Base-by-base conservation (phyloP, 2,797 vertebrate genomes). In the Lutjanus campechanus region DNA sequence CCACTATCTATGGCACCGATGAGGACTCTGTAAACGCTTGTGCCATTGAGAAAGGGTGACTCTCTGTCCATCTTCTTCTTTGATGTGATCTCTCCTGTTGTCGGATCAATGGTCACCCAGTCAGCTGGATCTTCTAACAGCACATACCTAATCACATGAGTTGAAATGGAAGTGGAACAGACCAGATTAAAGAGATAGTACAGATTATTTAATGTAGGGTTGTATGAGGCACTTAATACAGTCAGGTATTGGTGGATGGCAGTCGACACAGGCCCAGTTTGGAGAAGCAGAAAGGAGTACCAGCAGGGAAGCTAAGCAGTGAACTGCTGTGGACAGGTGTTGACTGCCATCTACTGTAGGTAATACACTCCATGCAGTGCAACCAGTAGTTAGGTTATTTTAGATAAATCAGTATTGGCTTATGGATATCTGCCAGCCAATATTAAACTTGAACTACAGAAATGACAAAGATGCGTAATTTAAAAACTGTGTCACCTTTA, bases 21-120 rank as follows among this genome's bases (percentile, higher is more conserved):
- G 0, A 94, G 0, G 8, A 97, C 25, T 9, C 54, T 86, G 75
- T 98, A 98, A 59, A 90, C 19, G 60, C 74, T 91, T 1, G 94
- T 0, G 0, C 76, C 70, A 12, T 93, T 85, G 15, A 97, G 92
- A 43, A 82, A 85, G 3, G 89, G 82, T 1, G 97, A 97, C 73
- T 97, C 96, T 44, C 91, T 85, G 88, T 97, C 96, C 86, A 97
- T 92, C 46, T 80, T 95, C 87, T 94, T 77, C 12, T 9, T 13
- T 44, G 96, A 72, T 63, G 50, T 94, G 9, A 98, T 63, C 15
- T 49, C 15, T 63, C 97, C 97, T 0, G 96, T 96, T 74, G 86
- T 88, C 56, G 87, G 40, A 78, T 97, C 94, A 58, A 97, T 54
- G 0, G 19, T 82, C 41, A 97, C 71, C 96, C 96, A 97, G 0